Percentiles rank a stretch among this genome's conserved stretches.
Evolutionary conservation across 1,140 invertebrate species (phyloP).

Genomic region (Meloidogyne floridensis): DNA sequence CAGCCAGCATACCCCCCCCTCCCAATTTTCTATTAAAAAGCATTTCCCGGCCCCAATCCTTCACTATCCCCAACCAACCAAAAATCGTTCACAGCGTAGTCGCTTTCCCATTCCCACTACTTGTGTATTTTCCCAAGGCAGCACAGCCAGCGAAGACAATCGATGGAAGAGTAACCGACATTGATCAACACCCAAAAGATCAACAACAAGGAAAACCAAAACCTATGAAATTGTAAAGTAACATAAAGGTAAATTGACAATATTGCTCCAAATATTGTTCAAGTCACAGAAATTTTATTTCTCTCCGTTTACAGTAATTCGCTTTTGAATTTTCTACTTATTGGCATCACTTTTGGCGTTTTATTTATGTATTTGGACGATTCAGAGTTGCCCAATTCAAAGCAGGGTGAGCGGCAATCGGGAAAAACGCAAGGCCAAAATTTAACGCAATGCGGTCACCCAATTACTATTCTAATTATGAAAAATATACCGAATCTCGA

Average conservation of each 20-base stretch:
- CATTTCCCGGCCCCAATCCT: neutral
- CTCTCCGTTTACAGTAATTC: neutral
- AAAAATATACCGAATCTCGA: too few relatives aligned
- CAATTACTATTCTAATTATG: too few relatives aligned
- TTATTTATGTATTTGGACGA: neutral
- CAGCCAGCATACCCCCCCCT: neutral
- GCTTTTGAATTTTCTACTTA: too few relatives aligned
- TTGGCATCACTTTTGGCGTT: neutral
- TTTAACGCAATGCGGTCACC: too few relatives aligned
- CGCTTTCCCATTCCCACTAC: conserved; percentile 29
- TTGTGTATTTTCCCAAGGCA: conserved; percentile 29
- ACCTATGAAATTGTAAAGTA: neutral
- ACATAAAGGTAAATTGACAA: too few relatives aligned
- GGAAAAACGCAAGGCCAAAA: too few relatives aligned
- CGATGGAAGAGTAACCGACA: neutral
- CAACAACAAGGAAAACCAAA: neutral
- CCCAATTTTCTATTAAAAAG: neutral
- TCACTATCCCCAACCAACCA: neutral
- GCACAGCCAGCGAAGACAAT: conserved; percentile 12
- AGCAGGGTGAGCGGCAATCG: too few relatives aligned
- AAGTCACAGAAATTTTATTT: neutral
- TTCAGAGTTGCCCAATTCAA: too few relatives aligned
- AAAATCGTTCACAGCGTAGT: neutral
- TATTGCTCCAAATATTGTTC: neutral
- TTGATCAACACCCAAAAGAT: too few relatives aligned